Conservation (phyloP, 1,140 invertebrate species). For the Hyphantria cunea region DNA sequence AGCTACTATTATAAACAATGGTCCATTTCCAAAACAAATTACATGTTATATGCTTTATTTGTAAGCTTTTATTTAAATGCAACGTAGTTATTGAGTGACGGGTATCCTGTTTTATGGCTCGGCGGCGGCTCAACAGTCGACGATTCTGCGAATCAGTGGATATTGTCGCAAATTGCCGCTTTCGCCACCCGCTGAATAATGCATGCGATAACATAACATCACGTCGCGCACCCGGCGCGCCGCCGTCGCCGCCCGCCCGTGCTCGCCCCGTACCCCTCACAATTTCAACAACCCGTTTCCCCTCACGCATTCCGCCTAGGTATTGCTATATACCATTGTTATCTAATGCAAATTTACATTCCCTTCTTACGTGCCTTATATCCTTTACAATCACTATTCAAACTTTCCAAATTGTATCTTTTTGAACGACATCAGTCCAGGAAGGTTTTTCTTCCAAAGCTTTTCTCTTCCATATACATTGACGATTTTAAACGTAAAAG, state of each 20-base stretch:
- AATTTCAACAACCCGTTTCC: slow-evolving; percentile 40
- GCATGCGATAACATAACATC: slow-evolving; percentile 80
- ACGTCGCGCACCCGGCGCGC: slow-evolving; percentile 58
- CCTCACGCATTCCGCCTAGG: slow-evolving; percentile 37
- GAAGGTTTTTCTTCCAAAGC: slow-evolving; percentile 1
- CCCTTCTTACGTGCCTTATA: slow-evolving; percentile 22
- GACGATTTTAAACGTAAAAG: background rate
- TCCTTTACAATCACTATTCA: slow-evolving; percentile 30
- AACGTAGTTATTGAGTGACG: slow-evolving; percentile 71
- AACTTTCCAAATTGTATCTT: slow-evolving; percentile 36
- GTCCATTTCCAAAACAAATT: slow-evolving; percentile 18
- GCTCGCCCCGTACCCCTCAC: slow-evolving; percentile 34
- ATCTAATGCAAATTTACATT: slow-evolving; percentile 33
- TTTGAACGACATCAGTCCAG: slow-evolving; percentile 21
- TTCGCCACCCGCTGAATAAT: slow-evolving; percentile 79
- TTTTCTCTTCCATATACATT: background rate
- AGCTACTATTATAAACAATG: slow-evolving; percentile 4
- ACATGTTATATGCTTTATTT: slow-evolving; percentile 20
- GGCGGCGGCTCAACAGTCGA: slow-evolving; percentile 71
- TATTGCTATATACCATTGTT: slow-evolving; percentile 35
- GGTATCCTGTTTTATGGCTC: slow-evolving; percentile 70
- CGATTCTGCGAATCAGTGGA: slow-evolving; percentile 76
- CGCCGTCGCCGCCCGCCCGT: slow-evolving; percentile 33
- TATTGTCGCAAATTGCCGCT: slow-evolving; percentile 81
- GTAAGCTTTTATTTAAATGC: slow-evolving; percentile 70